Conservation (phyloP, 2,888 invertebrate species). For the Andrena flavipes region DNA sequence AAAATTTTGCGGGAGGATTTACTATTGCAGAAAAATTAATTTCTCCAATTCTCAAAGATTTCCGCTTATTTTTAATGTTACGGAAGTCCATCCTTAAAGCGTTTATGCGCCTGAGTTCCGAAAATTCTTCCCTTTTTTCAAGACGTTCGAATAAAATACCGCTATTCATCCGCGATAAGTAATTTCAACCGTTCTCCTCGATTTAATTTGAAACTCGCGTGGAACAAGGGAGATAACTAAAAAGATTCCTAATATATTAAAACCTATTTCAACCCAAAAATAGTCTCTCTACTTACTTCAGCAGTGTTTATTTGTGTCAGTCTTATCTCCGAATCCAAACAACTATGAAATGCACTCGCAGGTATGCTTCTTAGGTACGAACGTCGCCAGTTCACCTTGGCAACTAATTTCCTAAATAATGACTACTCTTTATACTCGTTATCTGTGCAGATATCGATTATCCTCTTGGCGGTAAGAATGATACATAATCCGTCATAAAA, state of each 20-base stretch:
- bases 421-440: conserved; percentile 52
- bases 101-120: background rate
- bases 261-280: too few relatives aligned
- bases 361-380: background rate
- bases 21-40: too few relatives aligned
- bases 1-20: too few relatives aligned
- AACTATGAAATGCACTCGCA: background rate
- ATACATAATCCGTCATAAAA: conserved; percentile 19
- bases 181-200: background rate
- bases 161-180: background rate
- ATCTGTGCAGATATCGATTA: conserved; percentile 61
- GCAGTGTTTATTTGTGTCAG: background rate
- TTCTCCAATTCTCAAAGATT: too few relatives aligned
- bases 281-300: background rate
- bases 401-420: conserved; percentile 23
- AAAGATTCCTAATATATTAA: background rate
- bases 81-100: too few relatives aligned
- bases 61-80: too few relatives aligned
- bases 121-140: too few relatives aligned
- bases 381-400: background rate
- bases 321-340: background rate
- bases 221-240: background rate
- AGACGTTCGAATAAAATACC: too few relatives aligned
- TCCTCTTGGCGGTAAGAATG: background rate
- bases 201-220: background rate